Evolutionary conservation across 2,888 invertebrate genomes (phyloP), one percentile per base, ranked within the genome.

Genomic region (Harpalus rubripes): DNA sequence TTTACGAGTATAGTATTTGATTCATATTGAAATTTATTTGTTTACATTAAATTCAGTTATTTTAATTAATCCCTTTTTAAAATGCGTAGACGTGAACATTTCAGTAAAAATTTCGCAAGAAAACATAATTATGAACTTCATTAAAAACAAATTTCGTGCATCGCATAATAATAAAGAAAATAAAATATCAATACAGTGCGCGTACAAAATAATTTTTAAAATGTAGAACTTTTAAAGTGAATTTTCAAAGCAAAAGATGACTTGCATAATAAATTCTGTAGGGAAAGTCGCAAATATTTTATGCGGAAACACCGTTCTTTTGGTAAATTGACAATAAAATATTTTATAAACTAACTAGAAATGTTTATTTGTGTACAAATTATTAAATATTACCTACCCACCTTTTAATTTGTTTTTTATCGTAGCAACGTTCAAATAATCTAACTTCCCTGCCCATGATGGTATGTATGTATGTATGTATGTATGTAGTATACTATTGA

Each of bases 121-220:
- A 80, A 80, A 80, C 56, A 59, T 61, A 61, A 80, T 80, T 80
- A 80, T 80, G 65, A 84, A 84, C 65, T 84, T 84, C 78, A 78
- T 84, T 84, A 78, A 78, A 84, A 58, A 52, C 44, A 32, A 63
- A 56, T 61, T 63, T 65, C 84, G 84, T 84, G 78, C 32, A 84
- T 61, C 16, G 84, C 52, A 84, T 84, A 65, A 84, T 84, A 84
- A 78, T 63, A 65, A 7, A 61, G 63, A 74, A 78, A 78, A 84
- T 74, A 83, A 83, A 83, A 74, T 76, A 83, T 83, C 58, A 72
- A 83, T 61, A 84, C 61, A 58, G 78, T 26, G 56, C 39, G 22
- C 78, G 78, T 58, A 12, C 32, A 78, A 78, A 78, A 78, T 78
- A 26, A 78, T 78, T 78, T 78, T 78, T 58, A 78, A 78, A 76